phyloP scores from a whole-genome alignment of 2,113 vertebrate genomes.

The Panurus biarmicus region DNA sequence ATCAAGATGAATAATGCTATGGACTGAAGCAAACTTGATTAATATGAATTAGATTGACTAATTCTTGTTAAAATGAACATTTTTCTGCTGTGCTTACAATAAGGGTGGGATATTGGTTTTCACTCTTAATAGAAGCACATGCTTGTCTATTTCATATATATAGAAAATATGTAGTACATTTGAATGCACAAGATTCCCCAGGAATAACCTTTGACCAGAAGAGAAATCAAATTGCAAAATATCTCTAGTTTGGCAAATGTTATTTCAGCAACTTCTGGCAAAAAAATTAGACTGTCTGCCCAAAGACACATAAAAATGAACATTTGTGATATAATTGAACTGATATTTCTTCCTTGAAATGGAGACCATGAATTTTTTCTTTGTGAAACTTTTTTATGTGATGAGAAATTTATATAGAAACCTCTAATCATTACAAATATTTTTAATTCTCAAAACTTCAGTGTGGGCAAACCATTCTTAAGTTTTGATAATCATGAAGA shows the following conservation, averaged over 20 bases:
- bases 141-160: neutral
- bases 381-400: neutral
- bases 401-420: neutral
- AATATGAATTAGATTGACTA: neutral
- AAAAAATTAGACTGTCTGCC: neutral
- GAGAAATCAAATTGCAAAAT: neutral
- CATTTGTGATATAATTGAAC: neutral
- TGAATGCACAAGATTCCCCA: neutral
- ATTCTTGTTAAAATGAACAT: neutral
- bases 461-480: neutral
- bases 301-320: neutral
- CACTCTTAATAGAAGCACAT: neutral
- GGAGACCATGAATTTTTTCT: neutral
- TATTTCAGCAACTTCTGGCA: neutral
- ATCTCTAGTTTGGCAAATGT: neutral
- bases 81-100: neutral
- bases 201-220: neutral
- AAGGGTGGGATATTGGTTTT: neutral
- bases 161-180: neutral
- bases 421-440: neutral
- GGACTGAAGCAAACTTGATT: neutral
- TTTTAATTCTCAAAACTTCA: neutral
- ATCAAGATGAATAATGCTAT: accelerated
- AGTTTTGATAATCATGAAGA: neutral
- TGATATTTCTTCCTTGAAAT: neutral